Evolutionary conservation across 2,888 invertebrate genomes (phyloP).

Genomic region (Diaprepes abbreviatus): DNA sequence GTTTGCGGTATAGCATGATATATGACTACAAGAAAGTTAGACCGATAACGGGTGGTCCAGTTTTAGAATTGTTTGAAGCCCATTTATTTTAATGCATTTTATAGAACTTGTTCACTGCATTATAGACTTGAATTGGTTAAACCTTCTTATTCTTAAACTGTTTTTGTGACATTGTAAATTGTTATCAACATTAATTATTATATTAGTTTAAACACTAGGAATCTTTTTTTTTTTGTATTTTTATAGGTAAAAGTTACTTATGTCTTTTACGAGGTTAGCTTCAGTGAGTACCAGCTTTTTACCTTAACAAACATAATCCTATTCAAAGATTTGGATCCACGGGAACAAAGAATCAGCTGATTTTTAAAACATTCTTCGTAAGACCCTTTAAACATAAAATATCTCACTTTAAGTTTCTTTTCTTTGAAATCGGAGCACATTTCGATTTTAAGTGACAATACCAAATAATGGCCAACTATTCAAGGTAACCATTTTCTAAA

Average conservation of each 20-base stretch:
- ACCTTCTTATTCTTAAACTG: too few species aligned
- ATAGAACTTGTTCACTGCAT: not conserved
- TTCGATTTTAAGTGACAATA: constrained; percentile 32
- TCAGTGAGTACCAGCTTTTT: too few species aligned
- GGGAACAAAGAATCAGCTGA: constrained; percentile 17
- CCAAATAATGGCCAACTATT: constrained; percentile 44
- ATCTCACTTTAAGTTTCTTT: not conserved
- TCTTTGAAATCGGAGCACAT: constrained; percentile 22
- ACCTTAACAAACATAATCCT: too few species aligned
- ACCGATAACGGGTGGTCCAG: constrained; percentile 39
- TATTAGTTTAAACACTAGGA: too few species aligned
- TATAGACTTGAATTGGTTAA: not conserved
- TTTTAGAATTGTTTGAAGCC: not conserved
- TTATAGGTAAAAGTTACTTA: too few species aligned
- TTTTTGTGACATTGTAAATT: too few species aligned
- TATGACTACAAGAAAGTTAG: constrained; percentile 22
- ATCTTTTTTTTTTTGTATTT: too few species aligned
- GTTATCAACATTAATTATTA: too few species aligned
- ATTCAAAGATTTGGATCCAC: too few species aligned
- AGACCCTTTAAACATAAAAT: not conserved
- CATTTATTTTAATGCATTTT: constrained; percentile 5
- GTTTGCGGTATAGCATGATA: constrained; percentile 31
- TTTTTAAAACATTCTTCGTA: not conserved
- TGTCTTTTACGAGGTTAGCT: too few species aligned
- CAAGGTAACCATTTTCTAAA: constrained; percentile 50